Base-by-base conservation (phyloP, 2,888 invertebrate genomes). In the Brenthis daphne region DNA sequence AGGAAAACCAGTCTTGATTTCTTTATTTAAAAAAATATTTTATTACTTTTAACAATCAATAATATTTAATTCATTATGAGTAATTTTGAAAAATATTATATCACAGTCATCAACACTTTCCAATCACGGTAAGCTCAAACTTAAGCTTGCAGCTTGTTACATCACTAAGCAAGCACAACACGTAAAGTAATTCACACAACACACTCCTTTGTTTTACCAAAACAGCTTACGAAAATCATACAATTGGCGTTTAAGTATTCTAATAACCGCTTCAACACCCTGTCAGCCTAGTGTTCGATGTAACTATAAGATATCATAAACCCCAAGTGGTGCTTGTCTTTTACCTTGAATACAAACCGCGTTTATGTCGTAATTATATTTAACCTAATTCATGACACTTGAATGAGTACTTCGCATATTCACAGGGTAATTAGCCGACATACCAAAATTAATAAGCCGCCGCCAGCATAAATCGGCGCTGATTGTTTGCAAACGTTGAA, bases 351-450 rank as follows among this genome's bases (percentile, higher is more conserved):
- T 80, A 76, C 82, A 77, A 82, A 82, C 80, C 14, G 80, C 20
- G 12, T 60, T 29, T 50, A 57, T 65, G 56, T 47, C 50, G 11
- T 48, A 29, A 66, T 57, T 79, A 77, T 79, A 81, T 77, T 78
- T 74, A 75, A 75, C 74, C 82, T 87, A 89, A 88, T 88, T 82
- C 82, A 85, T 85, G 84, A 82, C 79, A 85, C 89, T 89, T 87
- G 83, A 90, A 80, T 84, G 77, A 86, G 86, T 86, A 86, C 85
- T 89, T 86, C 82, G 80, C 85, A 89, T 86, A 90, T 92, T 90
- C 88, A 75, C 92, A 90, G 92, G 90, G 81, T 89, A 89, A 90
- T 92, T 89, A 91, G 77, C 84, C 82, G 79, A 84, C 88, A 90
- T 91, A 85, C 90, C 91, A 80, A 87, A 87, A 87, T 87, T 92